Percentiles rank a stretch among this genome's conserved stretches.
Evolutionary conservation across 1,140 invertebrate genomes (phyloP).

Genomic region (Sitobion miscanthi): DNA sequence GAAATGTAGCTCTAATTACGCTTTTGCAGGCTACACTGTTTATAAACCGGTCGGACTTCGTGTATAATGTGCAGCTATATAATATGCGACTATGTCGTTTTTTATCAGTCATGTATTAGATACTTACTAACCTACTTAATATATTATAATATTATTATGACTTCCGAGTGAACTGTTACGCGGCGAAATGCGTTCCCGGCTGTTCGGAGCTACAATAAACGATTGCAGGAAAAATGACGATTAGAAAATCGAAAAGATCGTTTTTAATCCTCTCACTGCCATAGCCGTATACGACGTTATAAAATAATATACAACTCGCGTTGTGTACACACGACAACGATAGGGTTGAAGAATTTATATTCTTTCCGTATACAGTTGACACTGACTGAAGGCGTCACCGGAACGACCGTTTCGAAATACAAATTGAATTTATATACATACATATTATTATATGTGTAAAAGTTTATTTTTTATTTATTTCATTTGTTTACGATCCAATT

Average conservation of each 20-base stretch:
- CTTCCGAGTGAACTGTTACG: background rate
- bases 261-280: background rate
- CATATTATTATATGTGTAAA: background rate
- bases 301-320: background rate
- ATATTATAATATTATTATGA: background rate
- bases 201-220: background rate
- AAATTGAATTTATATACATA: slow-evolving; percentile 20
- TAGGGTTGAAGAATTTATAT: background rate
- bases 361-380: slow-evolving; percentile 24
- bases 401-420: slow-evolving; percentile 32
- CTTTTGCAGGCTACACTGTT: no score
- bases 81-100: no score
- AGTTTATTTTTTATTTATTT: slow-evolving; percentile 50
- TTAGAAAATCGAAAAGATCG: background rate
- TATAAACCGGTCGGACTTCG: no score
- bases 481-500: slow-evolving; percentile 49
- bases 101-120: no score
- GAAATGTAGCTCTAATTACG: no score
- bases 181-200: background rate
- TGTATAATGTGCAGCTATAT: no score
- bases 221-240: background rate
- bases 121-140: no score
- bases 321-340: background rate
- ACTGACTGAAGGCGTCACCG: slow-evolving; percentile 46
- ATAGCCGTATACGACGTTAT: background rate